Percentiles rank a stretch among this genome's conserved stretches.
phyloP scores from a whole-genome alignment of 2,113 vertebrate genomes.

The Tamias sibiricus region DNA sequence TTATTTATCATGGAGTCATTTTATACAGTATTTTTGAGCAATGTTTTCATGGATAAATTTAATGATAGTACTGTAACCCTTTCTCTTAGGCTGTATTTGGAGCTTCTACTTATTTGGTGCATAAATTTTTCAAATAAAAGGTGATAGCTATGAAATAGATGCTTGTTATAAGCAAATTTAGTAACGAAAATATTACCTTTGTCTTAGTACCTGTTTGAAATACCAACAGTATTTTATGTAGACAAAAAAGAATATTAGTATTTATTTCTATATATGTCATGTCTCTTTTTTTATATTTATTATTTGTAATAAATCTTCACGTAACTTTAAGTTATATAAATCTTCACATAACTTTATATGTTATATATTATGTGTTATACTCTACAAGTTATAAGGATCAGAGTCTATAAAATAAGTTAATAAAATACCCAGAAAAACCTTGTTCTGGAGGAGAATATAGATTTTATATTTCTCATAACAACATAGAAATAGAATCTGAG shows the following conservation, averaged over 20 bases:
- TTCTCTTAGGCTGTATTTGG: conserved; percentile 55
- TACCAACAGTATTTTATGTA: conserved; percentile 15
- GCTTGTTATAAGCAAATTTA: conserved; percentile 21
- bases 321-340: background rate
- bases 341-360: background rate
- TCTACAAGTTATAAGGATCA: background rate
- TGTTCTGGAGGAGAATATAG: background rate
- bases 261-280: conserved; percentile 59
- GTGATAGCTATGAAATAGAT: background rate
- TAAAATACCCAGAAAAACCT: background rate
- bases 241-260: conserved; percentile 37
- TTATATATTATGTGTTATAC: background rate
- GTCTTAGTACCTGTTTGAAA: conserved; percentile 32
- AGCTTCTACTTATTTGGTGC: background rate
- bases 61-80: background rate
- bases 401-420: conserved; percentile 7
- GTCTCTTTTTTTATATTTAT: background rate
- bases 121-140: conserved; percentile 48
- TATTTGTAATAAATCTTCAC: conserved; percentile 54
- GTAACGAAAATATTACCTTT: conserved; percentile 50
- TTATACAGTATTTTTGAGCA: background rate
- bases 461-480: background rate
- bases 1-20: conserved; percentile 27
- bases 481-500: background rate
- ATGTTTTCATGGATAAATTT: conserved; percentile 30